phyloP scores from a whole-genome alignment of 2,888 invertebrate species.

The Macrophya annulata region DNA sequence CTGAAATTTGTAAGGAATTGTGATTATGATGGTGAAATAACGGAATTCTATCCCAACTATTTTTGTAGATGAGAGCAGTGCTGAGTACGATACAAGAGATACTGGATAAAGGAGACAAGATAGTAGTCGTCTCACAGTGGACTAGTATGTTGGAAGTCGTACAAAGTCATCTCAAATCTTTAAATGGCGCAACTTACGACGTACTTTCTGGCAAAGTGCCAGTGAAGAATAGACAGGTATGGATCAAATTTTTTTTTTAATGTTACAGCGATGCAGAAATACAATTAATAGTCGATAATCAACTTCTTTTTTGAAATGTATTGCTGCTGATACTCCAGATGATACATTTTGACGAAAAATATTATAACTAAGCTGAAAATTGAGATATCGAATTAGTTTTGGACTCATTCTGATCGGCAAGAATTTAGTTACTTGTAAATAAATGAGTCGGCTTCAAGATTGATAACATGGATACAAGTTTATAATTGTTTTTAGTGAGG shows the following conservation, averaged over 20 bases:
- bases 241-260: slow-evolving; percentile 79
- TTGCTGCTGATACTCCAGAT: too few species aligned
- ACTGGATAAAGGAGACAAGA: slow-evolving; percentile 83
- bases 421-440: too few species aligned
- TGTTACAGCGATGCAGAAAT: too few species aligned
- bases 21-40: neutral
- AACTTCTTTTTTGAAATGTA: too few species aligned
- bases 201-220: slow-evolving; percentile 89
- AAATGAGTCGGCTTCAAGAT: too few species aligned
- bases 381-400: neutral
- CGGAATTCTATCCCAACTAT: slow-evolving; percentile 35
- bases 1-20: neutral
- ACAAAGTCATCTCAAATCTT: slow-evolving; percentile 83
- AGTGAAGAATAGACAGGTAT: slow-evolving; percentile 86
- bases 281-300: too few species aligned
- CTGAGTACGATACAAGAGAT: slow-evolving; percentile 82
- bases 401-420: neutral
- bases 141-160: slow-evolving; percentile 90
- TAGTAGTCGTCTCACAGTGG: slow-evolving; percentile 97
- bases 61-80: slow-evolving; percentile 81
- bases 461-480: too few species aligned
- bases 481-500: too few species aligned
- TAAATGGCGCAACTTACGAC: slow-evolving; percentile 81
- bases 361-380: neutral
- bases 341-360: too few species aligned